Base-by-base conservation (phyloP, 2,797 vertebrate species). In the Scomberomorus guttatus region DNA sequence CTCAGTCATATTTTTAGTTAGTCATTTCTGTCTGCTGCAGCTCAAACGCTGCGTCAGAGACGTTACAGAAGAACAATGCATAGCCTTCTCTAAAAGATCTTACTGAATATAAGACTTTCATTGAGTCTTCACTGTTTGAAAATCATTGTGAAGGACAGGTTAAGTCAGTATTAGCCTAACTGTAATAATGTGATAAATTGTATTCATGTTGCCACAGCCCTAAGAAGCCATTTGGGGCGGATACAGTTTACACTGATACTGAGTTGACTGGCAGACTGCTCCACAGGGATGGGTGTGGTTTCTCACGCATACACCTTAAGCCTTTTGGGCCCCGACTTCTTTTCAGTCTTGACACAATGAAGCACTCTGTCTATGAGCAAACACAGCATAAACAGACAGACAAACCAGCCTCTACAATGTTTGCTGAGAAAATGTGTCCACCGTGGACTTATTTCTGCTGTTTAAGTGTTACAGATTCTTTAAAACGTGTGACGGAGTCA, bases 311-410 rank as follows among this genome's bases (percentile, higher is more conserved):
- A 79, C 71, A 76, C 55, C 59, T 69, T 58, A 80, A 71, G 52
- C 25, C 29, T 75, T 73, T 65, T 66, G 58, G 37, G 42, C 46
- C 22, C 3, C 44, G 46, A 65, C 75, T 54, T 70, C 17, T 22
- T 66, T 79, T 83, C 55, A 79, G 27, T 68, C 22, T 63, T 34
- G 54, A 77, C 37, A 90, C 82, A 90, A 84, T 72, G 58, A 62
- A 27, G 25, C 17, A 13, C 50, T 75, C 54, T 80, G 78, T 84
- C 22, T 79, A 15, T 64, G 58, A 68, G 59, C 61, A 83, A 82
- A 74, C 80, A 76, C 29, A 29, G 57, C 32, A 18, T 22, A 55
- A 82, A 75, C 72, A 67, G 13, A 72, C 46, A 13, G 44, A 64
- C 65, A 51, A 48, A 46, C 24, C 61, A 42, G 59, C 55, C 48